Evolutionary conservation across 2,797 vertebrate genomes (phyloP).

Genomic region (Dallia pectoralis): DNA sequence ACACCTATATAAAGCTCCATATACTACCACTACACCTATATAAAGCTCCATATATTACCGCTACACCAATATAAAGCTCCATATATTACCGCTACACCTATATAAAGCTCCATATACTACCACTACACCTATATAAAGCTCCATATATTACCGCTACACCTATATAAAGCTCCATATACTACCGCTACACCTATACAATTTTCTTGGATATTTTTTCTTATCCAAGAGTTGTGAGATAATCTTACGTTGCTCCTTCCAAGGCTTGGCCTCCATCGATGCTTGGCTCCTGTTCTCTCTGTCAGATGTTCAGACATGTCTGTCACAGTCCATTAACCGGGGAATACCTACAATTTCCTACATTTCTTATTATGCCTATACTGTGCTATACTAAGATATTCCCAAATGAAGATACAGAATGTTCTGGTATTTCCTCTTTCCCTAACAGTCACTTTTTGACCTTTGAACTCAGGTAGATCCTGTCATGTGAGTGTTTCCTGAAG

Average conservation of each 20-base stretch:
- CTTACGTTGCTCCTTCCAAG: background rate
- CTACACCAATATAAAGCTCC: too few relatives aligned
- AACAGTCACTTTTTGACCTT: background rate
- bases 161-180: too few relatives aligned
- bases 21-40: too few relatives aligned
- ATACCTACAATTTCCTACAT: background rate
- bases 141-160: too few relatives aligned
- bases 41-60: too few relatives aligned
- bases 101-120: too few relatives aligned
- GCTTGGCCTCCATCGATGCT: background rate
- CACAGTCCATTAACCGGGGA: background rate
- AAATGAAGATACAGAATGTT: background rate
- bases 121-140: too few relatives aligned
- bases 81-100: too few relatives aligned
- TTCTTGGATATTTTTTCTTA: background rate
- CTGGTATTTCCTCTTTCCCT: background rate
- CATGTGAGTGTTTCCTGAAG: background rate
- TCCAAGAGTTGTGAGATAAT: background rate
- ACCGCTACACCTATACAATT: conserved; percentile 33
- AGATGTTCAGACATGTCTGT: background rate
- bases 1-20: too few relatives aligned
- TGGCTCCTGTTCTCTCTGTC: background rate
- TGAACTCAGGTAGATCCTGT: background rate
- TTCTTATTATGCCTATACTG: background rate
- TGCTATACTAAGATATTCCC: background rate